Base-by-base conservation (phyloP, 2,797 vertebrate species). In the Phaenicophaeus curvirostris region DNA sequence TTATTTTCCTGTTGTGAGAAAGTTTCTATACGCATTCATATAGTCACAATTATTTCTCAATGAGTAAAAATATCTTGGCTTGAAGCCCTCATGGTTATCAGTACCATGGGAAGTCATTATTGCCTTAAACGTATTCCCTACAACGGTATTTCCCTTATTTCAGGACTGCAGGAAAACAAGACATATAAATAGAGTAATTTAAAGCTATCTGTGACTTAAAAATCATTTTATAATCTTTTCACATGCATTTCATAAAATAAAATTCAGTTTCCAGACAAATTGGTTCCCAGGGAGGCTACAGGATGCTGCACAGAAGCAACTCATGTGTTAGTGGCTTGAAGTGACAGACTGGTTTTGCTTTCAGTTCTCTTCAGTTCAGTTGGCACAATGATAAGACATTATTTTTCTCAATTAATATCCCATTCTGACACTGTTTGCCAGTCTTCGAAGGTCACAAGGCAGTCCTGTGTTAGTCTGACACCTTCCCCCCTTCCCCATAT, bases 331-430 rank as follows among this genome's bases (percentile, higher is more conserved):
- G 65, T 61, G 51, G 75, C 65, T 79, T 27, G 20, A 92, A 91
- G 80, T 35, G 83, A 90, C 87, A 93, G 74, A 30, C 46, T 69
- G 66, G 75, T 74, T 95, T 95, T 71, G 31, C 66, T 88, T 91
- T 90, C 85, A 87, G 71, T 89, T 89, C 85, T 93, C 90, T 93
- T 93, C 96, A 96, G 96, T 96, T 97, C 97, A 96, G 93, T 94
- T 94, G 96, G 96, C 89, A 96, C 96, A 94, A 91, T 18, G 58
- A 92, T 96, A 96, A 97, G 96, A 97, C 87, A 96, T 95, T 97
- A 96, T 96, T 97, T 97, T 97, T 97, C 96, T 97, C 96, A 90
- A 95, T 91, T 96, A 97, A 97, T 98, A 97, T 95, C 97, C 96
- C 96, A 93, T 97, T 92, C 94, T 95, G 94, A 90, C 94, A 91